Conservation (phyloP, 1,140 invertebrate species). For the Hermatobates lingyangjiaoensis region DNA sequence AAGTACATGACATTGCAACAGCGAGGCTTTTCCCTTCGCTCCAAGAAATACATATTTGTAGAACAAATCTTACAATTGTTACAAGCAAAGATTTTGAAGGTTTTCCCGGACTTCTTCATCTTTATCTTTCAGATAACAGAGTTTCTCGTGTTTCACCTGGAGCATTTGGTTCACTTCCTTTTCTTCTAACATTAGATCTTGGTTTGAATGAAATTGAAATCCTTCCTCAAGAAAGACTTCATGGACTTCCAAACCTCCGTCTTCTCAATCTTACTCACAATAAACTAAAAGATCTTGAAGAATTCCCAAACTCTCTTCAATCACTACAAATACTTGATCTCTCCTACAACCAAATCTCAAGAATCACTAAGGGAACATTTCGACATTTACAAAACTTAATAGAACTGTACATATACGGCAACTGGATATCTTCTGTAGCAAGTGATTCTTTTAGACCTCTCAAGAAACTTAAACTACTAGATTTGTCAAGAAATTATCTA, state of each 20-base stretch:
- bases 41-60: conserved; percentile 58
- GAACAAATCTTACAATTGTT: conserved; percentile 65
- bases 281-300: conserved; percentile 56
- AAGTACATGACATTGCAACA: conserved; percentile 44
- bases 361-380: conserved; percentile 55
- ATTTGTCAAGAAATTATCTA: conserved; percentile 68
- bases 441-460: conserved; percentile 59
- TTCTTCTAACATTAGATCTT: conserved; percentile 60
- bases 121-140: conserved; percentile 52
- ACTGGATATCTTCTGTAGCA: conserved; percentile 59
- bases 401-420: conserved; percentile 59
- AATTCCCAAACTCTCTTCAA: conserved; percentile 58
- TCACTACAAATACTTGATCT: conserved; percentile 59
- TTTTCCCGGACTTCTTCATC: conserved; percentile 55
- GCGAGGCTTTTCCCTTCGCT: conserved; percentile 23
- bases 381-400: conserved; percentile 48
- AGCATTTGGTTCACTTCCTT: conserved; percentile 55
- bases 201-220: conserved; percentile 67
- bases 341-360: conserved; percentile 62
- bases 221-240: conserved; percentile 63
- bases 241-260: conserved; percentile 49
- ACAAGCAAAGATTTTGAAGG: conserved; percentile 74
- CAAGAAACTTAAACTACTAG: conserved; percentile 56
- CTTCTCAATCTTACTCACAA: conserved; percentile 68
- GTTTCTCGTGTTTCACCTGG: conserved; percentile 66